Conservation (phyloP, 2,797 vertebrate species). For the Trachurus trachurus region DNA sequence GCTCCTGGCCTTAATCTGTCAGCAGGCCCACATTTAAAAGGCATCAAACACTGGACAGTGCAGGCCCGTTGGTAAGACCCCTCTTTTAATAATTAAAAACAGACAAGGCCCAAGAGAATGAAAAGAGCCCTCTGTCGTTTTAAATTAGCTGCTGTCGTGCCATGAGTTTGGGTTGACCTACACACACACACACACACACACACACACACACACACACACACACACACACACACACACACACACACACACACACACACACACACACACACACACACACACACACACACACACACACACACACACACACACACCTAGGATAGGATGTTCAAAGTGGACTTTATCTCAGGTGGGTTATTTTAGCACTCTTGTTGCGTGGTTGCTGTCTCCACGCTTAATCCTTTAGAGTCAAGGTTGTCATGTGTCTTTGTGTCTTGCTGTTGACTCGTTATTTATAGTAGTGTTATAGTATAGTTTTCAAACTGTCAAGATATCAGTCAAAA, state of each 20-base stretch:
- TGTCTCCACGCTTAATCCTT: slow-evolving; percentile 49
- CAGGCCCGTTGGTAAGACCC: slow-evolving; percentile 81
- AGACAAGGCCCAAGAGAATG: slow-evolving; percentile 86
- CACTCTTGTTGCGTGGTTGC: slow-evolving; percentile 24
- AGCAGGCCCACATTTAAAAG: slow-evolving; percentile 90
- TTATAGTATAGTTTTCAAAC: not conserved
- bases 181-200: slow-evolving; percentile 34
- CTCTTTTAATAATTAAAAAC: slow-evolving; percentile 94
- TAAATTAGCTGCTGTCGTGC: slow-evolving; percentile 86
- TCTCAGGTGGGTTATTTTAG: slow-evolving; percentile 45
- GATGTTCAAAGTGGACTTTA: slow-evolving; percentile 60
- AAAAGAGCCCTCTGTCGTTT: slow-evolving; percentile 89
- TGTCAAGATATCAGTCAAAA: not conserved
- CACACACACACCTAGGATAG: slow-evolving; percentile 16
- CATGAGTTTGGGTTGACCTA: slow-evolving; percentile 77
- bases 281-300: slow-evolving; percentile 40
- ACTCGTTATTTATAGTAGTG: not conserved
- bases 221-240: slow-evolving; percentile 40
- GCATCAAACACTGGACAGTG: slow-evolving; percentile 87
- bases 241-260: slow-evolving; percentile 45
- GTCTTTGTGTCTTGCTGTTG: slow-evolving; percentile 26
- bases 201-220: slow-evolving; percentile 39
- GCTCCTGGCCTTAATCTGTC: slow-evolving; percentile 89
- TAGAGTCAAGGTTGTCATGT: slow-evolving; percentile 44
- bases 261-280: slow-evolving; percentile 41